Conservation (phyloP, 2,888 invertebrate species). For the Drosophila anceps region DNA sequence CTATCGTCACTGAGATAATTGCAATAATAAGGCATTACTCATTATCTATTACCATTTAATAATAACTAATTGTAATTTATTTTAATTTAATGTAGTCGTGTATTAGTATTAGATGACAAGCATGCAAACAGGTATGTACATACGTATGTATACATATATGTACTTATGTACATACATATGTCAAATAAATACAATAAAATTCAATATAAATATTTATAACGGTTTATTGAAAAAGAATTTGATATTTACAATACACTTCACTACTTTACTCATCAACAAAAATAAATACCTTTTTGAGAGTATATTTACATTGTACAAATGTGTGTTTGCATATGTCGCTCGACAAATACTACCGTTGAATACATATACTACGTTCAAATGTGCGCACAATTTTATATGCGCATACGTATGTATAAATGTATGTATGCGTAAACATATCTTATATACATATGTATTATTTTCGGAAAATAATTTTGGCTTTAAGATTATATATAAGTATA, state of each 20-base stretch:
- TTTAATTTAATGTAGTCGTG: too few relatives aligned
- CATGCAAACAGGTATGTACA: background rate
- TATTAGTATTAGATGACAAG: too few relatives aligned
- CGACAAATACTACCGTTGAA: conserved; percentile 57
- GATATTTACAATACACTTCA: conserved; percentile 84
- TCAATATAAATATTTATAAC: conserved; percentile 55
- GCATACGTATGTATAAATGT: background rate
- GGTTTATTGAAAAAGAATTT: conserved; percentile 71
- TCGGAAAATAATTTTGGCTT: too few relatives aligned
- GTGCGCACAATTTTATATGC: background rate
- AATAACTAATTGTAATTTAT: too few relatives aligned
- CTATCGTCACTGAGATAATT: too few relatives aligned
- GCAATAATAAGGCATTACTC: too few relatives aligned
- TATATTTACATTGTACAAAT: conserved; percentile 67
- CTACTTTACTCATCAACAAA: conserved; percentile 84
- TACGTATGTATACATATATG: background rate
- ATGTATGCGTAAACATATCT: background rate
- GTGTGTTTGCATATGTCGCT: conserved; percentile 52
- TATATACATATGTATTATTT: background rate
- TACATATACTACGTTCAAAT: conserved; percentile 25
- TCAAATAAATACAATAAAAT: conserved; percentile 35
- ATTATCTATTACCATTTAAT: too few relatives aligned
- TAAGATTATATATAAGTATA: too few relatives aligned
- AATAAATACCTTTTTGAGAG: conserved; percentile 79
- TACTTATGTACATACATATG: background rate